Evolutionary conservation across 2,888 invertebrate genomes (phyloP), one percentile per base, ranked within the genome.

Genomic region (Thera britannica): DNA sequence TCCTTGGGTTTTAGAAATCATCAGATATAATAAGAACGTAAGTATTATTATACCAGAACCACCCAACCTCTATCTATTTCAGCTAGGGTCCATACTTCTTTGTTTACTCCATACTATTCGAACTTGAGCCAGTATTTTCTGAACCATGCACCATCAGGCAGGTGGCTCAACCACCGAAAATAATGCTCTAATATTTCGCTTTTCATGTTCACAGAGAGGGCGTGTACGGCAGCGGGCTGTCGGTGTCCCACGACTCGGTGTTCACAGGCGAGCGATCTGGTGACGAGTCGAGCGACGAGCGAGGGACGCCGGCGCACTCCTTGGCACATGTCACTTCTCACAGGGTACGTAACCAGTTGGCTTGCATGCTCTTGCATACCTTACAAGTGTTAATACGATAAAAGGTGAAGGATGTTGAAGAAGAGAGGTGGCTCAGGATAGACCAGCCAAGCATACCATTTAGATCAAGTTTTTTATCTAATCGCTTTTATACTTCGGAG

Each of bases 191-290:
- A 46, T 46, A 0, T 9, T 46, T 46, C 9, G 9, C 55, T n/a
- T 11, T 7, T 63, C 57, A 62, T 61, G 65, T 58, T 68, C 65
- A 0, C 87, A 94, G 94, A 83, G 93, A 93, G 82, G 92, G 93
- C 71, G 93, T 88, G 0, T 93, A 92, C 82, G 89, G 92, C 84
- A 93, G 93, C 76, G 95, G 96, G 65, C 94, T 98, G 78, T 98
- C 98, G 72, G 97, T 98, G 80, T 98, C 98, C 35, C 98, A 98
- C 90, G 98, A 98, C 94, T 98, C 98, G 75, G 97, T 98, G 80
- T 98, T 98, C 94, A 97, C 97, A 64, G 97, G 97, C 67, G 96
- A 96, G 83, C 93, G 95, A 35, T 95, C 95, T 62, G 95, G 95
- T 69, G 95, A 94, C 75, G 93, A 94, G 82, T 92, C 92, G 64